Conservation (phyloP, 37 sponge, comb jelly and placozoan genomes). For the Ianthella basta region DNA sequence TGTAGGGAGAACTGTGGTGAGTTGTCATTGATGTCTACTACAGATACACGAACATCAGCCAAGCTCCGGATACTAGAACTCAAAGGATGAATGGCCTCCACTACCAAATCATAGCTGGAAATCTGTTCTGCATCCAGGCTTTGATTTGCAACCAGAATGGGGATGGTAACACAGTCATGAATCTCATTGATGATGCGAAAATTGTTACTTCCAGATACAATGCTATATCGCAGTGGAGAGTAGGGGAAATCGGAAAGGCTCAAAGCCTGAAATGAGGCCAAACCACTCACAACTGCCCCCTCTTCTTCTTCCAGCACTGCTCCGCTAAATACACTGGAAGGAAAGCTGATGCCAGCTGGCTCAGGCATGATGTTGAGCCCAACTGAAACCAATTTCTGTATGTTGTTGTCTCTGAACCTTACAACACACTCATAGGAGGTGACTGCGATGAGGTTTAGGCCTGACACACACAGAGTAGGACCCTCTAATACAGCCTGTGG, state of each 20-base stretch:
- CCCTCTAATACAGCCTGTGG: conserved; percentile 18
- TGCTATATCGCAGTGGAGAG: neutral
- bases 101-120: neutral
- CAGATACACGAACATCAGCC: neutral
- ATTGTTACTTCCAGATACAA: neutral
- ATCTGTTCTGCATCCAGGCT: neutral
- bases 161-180: conserved; percentile 16
- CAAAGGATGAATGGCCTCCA: conserved; percentile 9
- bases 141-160: neutral
- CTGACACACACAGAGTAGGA: conserved; percentile 1
- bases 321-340: neutral
- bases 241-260: neutral
- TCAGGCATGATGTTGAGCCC: neutral
- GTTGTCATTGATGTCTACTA: conserved; percentile 25
- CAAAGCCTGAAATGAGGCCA: neutral
- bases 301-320: neutral
- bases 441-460: neutral
- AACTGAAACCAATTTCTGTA: neutral
- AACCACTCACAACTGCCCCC: neutral
- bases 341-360: neutral
- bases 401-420: neutral
- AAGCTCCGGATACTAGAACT: too few species aligned
- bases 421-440: conserved; percentile 9
- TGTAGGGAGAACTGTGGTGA: neutral
- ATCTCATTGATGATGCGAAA: conserved; percentile 1